phyloP scores from a whole-genome alignment of 2,888 invertebrate genomes.

The Acanthoscelides obtectus region DNA sequence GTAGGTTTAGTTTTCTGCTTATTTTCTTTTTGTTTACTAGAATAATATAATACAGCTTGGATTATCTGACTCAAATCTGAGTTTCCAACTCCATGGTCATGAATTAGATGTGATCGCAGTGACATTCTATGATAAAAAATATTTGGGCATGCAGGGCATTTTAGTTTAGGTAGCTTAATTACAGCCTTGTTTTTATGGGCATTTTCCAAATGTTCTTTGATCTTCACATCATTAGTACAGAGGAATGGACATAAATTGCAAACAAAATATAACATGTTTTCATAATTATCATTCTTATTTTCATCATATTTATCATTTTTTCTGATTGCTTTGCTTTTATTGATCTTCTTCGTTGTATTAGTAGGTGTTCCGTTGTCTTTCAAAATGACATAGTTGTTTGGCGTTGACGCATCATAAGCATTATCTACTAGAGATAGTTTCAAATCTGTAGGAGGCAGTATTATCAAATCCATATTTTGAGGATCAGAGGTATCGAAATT shows the following conservation, averaged over 20 bases:
- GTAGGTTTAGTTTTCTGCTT: constrained; percentile 17
- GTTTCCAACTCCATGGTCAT: constrained; percentile 64
- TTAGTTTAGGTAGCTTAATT: constrained; percentile 53
- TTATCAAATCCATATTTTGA: constrained; percentile 36
- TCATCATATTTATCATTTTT: constrained; percentile 8
- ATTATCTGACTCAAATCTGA: constrained; percentile 58
- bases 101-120: constrained; percentile 59
- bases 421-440: constrained; percentile 29
- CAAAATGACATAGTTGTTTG: constrained; percentile 34
- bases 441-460: constrained; percentile 31
- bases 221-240: constrained; percentile 41
- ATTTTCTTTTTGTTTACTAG: constrained; percentile 32
- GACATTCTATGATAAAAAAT: constrained; percentile 59
- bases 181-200: constrained; percentile 52
- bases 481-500: constrained; percentile 32
- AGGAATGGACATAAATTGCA: constrained; percentile 45
- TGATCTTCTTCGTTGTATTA: constrained; percentile 15
- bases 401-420: constrained; percentile 14
- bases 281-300: constrained; percentile 28
- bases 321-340: constrained; percentile 7
- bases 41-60: constrained; percentile 49
- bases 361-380: constrained; percentile 26
- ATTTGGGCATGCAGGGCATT: constrained; percentile 65
- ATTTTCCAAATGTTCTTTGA: constrained; percentile 41
- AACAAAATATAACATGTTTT: constrained; percentile 42